These are phyloP conservation scores for Orthosia cruda DNA, from an alignment of 2,888 invertebrate species.

Conservation along the genomic window DNA sequence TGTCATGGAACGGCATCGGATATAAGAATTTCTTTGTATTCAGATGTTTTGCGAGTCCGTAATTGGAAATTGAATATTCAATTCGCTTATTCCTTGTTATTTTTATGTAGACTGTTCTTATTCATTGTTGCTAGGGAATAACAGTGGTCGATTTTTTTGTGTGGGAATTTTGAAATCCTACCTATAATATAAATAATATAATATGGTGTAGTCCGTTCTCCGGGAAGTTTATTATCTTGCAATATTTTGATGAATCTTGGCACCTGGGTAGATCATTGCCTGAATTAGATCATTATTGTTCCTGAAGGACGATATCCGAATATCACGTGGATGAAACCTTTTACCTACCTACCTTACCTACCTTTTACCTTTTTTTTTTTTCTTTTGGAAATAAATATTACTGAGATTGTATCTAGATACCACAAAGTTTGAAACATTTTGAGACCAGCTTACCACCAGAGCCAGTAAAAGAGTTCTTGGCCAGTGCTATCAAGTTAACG, in stretches of 20 bases:
- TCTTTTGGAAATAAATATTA: not conserved
- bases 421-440: not conserved
- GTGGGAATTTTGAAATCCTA: not conserved
- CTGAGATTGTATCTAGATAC: not conserved
- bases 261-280: too few relatives aligned
- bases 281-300: too few relatives aligned
- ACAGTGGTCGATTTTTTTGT: not conserved
- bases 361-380: too few relatives aligned
- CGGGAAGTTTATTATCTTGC: too few relatives aligned
- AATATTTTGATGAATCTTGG: too few relatives aligned
- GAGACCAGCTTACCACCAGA: not conserved
- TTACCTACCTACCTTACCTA: too few relatives aligned
- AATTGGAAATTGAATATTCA: constrained; percentile 66
- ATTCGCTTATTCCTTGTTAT: constrained; percentile 51
- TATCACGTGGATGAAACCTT: too few relatives aligned
- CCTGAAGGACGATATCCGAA: too few relatives aligned
- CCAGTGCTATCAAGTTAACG: not conserved
- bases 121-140: constrained; percentile 5
- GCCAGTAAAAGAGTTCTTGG: too few relatives aligned
- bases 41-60: constrained; percentile 41
- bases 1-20: constrained; percentile 36
- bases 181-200: too few relatives aligned
- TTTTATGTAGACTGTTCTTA: constrained; percentile 35
- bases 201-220: too few relatives aligned
- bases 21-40: constrained; percentile 53